These are phyloP conservation scores for Habropoda laboriosa DNA, from an alignment of 1,140 invertebrate genomes.

Conservation along the genomic window DNA sequence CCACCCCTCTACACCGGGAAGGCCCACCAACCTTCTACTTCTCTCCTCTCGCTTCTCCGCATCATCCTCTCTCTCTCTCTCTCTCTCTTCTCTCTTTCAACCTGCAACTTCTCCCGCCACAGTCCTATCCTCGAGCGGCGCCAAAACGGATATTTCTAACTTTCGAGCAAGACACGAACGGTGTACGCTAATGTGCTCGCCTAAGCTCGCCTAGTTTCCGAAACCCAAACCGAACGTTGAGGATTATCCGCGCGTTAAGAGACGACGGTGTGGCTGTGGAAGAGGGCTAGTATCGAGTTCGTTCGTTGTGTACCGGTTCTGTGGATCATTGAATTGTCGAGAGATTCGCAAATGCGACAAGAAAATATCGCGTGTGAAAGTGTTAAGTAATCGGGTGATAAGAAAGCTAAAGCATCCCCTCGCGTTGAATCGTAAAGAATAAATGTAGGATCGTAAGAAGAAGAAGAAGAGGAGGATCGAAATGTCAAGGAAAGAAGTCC, in stretches of 20 bases:
- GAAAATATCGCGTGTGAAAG: too few relatives aligned
- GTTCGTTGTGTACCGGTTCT: background rate
- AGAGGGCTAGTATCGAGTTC: too few relatives aligned
- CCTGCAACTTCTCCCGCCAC: constrained; percentile 21
- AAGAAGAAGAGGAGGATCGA: background rate
- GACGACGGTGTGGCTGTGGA: background rate
- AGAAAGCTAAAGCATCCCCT: too few relatives aligned
- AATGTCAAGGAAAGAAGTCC: background rate
- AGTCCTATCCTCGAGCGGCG: constrained; percentile 40
- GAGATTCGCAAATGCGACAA: too few relatives aligned
- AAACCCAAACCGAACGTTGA: constrained; percentile 14
- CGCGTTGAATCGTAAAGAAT: too few relatives aligned
- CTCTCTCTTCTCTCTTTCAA: constrained; percentile 11
- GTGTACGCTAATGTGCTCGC: constrained; percentile 51
- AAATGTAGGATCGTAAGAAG: too few relatives aligned
- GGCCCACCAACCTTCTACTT: too few relatives aligned
- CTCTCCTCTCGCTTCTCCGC: constrained; percentile 1
- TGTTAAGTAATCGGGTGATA: too few relatives aligned
- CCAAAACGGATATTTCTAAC: constrained; percentile 63
- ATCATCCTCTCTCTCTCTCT: background rate
- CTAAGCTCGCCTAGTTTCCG: constrained; percentile 27
- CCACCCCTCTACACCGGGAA: background rate
- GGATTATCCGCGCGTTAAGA: constrained; percentile 17
- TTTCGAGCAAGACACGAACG: constrained; percentile 51
- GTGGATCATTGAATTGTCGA: too few relatives aligned